Base-by-base conservation (phyloP, 2,113 vertebrate genomes). In the Oreotrochilus melanogaster region DNA sequence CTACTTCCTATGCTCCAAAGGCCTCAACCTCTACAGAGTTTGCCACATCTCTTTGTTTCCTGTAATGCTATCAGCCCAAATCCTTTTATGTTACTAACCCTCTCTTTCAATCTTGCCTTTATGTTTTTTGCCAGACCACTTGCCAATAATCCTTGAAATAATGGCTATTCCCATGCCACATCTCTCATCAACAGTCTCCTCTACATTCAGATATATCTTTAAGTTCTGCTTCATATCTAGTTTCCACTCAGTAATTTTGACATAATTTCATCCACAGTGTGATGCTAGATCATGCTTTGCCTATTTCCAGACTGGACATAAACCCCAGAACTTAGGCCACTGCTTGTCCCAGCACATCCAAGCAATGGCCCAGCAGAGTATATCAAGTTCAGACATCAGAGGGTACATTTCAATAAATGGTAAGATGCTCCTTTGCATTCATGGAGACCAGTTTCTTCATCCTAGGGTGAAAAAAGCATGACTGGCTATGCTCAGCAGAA, bases 161-260 rank as follows among this genome's bases (percentile, higher is more conserved):
- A 87, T 9, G 1, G 33, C 21, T 58, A 4, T 72, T 88, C 43
- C 82, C 35, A 54, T 42, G 62, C 31, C 47, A 71, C 33, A 18
- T 73, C 35, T 75, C 54, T 28, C 8, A 48, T 12, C 0, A 0
- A 17, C 35, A 53, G 3, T 30, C 48, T 61, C 17, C 18, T 35
- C 27, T 23, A 60, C 6, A 9, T 39, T 60, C 35, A 72, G 60
- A 30, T 18, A 11, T 58, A 11, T 88, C 50, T 42, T 62, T 58
- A 75, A 61, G 45, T 45, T 5, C 53, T 67, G 8, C 14, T 62
- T 80, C 31, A 22, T 19, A 8, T 18, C 3, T 6, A 24, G 6
- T 18, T 85, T 93, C 35, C 23, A 27, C n/a, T 57, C 54, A 53
- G n/a, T 42, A 74, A 87, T 25, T 69, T 31, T 37, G 9, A 66